phyloP scores from a whole-genome alignment of 1,140 invertebrate species.

The Polyergus mexicanus region DNA sequence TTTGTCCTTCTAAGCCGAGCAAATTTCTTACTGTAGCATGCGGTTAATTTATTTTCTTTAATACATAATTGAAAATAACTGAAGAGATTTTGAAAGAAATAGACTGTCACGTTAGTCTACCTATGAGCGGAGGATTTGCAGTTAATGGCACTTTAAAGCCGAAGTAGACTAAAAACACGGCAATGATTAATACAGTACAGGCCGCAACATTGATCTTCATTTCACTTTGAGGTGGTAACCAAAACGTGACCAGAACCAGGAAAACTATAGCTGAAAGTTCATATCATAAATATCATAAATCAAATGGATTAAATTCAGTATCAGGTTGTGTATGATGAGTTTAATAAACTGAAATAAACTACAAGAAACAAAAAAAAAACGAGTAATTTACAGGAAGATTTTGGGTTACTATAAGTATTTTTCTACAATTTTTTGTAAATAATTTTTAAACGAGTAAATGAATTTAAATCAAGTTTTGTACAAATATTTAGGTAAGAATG shows the following conservation, averaged over 20 bases:
- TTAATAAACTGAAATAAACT: neutral
- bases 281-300: neutral
- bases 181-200: slow-evolving; percentile 87
- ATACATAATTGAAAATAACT: slow-evolving; percentile 28
- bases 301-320: slow-evolving; percentile 58
- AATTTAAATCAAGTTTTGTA: too few relatives aligned
- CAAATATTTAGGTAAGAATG: too few relatives aligned
- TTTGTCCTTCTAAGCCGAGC: neutral
- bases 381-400: too few relatives aligned
- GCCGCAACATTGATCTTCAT: slow-evolving; percentile 90
- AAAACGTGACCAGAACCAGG: slow-evolving; percentile 89
- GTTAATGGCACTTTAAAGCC: slow-evolving; percentile 88
- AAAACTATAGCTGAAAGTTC: slow-evolving; percentile 88
- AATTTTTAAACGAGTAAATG: too few relatives aligned
- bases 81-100: neutral
- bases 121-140: slow-evolving; percentile 89
- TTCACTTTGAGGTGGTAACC: slow-evolving; percentile 89
- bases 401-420: too few relatives aligned
- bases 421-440: too few relatives aligned
- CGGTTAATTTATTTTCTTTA: slow-evolving; percentile 14
- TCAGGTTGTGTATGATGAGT: slow-evolving; percentile 4
- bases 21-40: neutral
- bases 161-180: slow-evolving; percentile 89
- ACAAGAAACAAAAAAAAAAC: too few relatives aligned
- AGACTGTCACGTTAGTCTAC: slow-evolving; percentile 81